Evolutionary conservation across 2,113 vertebrate genomes (phyloP), one percentile per base, ranked within the genome.

Genomic region (Hippocampus mohnikei): DNA sequence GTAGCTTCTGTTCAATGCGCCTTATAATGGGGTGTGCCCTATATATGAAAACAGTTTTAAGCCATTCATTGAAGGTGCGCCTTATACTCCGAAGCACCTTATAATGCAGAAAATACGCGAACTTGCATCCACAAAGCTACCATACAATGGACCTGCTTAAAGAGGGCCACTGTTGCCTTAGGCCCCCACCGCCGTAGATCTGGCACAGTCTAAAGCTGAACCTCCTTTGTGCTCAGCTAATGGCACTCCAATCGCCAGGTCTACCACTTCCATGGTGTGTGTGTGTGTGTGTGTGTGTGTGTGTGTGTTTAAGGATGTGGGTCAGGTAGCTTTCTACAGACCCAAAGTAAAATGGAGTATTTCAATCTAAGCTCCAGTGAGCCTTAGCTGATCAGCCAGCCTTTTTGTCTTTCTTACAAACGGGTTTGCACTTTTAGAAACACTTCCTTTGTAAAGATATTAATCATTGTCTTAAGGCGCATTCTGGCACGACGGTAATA

Each of bases 111-210:
- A 37, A 37, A 37, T 7, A 37, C 5, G 33, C 5, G 33, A 37
- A 37, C 33, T 20, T 84, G 78, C 80, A 83, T 82, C 79, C 77
- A 75, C 80, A 79, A 75, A 67, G 75, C 79, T 83, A 67, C 56
- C 83, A 86, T 81, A 89, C 88, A 89, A 88, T 85, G 74, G 76
- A 75, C 77, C 79, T 67, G 73, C 81, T 69, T 88, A 81, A 86
- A 86, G 84, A 84, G 82, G 86, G 85, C 89, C 87, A 87, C 73
- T 74, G 79, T 85, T 85, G 90, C 80, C 64, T 90, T 79, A 82
- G 42, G 76, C 65, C 83, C 69, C 83, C 64, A 68, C 81, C 75
- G 50, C 84, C 87, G 84, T 91, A 88, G 91, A 91, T 92, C 87
- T 86, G 83, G 60, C 75, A 79, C 71, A 70, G 84, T 83, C 79